Base-by-base conservation (phyloP, 35 echinoderm and acorn worm genomes). In the Apostichopus californicus region DNA sequence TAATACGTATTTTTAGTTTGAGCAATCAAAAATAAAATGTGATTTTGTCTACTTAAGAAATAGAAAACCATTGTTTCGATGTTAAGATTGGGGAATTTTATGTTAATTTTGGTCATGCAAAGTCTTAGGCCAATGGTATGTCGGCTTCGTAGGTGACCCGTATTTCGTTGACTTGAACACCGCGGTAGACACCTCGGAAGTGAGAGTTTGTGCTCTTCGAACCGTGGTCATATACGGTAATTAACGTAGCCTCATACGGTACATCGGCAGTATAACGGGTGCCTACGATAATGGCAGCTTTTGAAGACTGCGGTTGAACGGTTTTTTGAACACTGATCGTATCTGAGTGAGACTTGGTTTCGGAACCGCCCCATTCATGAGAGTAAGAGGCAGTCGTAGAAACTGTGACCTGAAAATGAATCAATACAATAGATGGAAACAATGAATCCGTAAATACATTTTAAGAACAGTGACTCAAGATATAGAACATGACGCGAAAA, bases 131-230 rank as follows among this genome's bases (percentile, higher is more conserved):
- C 14, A 82, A 23, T 0, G 79, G 79, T 53, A 82, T 82, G 18
- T 82, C 79, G 17, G 71, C 71, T 18, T 82, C 79, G 28, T 82
- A 82, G 20, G 79, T 82, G 2, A 82, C 79, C 34, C 46, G 15
- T 55, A 82, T 82, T 12, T 82, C 80, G 80, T 82, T 82, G 13
- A 82, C 55, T 24, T 82, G 80, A 24, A 82, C 25, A 6, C 80
- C 80, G 8, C 80, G 21, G 80, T 82, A 82, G 17, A 52, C 28
- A 5, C 80, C 80, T 82, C 8, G 26, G 80, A 34, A 82, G n/a
- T 46, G 8, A 24, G 8, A n/a, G 5, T 4, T 9, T 4, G 79
- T 82, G 79, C 1, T 13, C 79, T 18, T 57, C 6, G 46, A 34
- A 12, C 79, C 79, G 79, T 82, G 46, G 13, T 5, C 79, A 82